Evolutionary conservation across 2,113 vertebrate genomes (phyloP).

Genomic region (Oreochromis tanganicae): DNA sequence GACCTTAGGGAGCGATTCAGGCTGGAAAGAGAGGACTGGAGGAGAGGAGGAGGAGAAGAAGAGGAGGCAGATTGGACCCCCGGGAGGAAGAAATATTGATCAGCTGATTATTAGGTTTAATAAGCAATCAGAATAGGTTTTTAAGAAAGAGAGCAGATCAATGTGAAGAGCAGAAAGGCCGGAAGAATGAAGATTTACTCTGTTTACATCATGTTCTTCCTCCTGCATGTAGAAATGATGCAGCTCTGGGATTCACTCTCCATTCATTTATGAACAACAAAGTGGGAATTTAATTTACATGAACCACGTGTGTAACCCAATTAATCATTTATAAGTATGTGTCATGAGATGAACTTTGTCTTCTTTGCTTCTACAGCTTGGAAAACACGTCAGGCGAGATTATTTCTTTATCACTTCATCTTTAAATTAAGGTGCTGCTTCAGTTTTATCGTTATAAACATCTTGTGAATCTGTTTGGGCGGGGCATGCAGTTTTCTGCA

Average conservation of each 20-base stretch:
- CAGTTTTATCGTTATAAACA: not conserved
- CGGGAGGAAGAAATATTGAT: conserved; percentile 37
- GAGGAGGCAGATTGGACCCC: not conserved
- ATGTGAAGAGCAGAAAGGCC: not conserved
- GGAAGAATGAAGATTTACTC: not conserved
- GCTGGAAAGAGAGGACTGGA: not conserved
- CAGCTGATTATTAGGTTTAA: conserved; percentile 22
- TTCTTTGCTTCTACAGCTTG: not conserved
- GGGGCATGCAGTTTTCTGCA: not conserved
- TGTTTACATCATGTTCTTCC: not conserved
- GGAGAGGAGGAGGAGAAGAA: not conserved
- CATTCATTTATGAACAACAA: not conserved
- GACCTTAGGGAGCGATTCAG: conserved; percentile 3
- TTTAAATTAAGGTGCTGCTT: not conserved
- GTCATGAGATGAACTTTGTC: not conserved
- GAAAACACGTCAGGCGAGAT: not conserved
- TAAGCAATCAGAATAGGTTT: conserved; percentile 14
- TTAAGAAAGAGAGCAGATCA: not conserved
- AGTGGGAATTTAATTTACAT: accelerated
- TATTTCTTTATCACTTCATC: not conserved
- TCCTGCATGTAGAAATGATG: not conserved
- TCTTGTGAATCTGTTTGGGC: not conserved
- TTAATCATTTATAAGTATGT: accelerated
- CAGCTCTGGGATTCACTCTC: accelerated
- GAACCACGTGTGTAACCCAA: not conserved